Base-by-base conservation (phyloP, 2,113 vertebrate species). In the Takifugu flavidus region DNA sequence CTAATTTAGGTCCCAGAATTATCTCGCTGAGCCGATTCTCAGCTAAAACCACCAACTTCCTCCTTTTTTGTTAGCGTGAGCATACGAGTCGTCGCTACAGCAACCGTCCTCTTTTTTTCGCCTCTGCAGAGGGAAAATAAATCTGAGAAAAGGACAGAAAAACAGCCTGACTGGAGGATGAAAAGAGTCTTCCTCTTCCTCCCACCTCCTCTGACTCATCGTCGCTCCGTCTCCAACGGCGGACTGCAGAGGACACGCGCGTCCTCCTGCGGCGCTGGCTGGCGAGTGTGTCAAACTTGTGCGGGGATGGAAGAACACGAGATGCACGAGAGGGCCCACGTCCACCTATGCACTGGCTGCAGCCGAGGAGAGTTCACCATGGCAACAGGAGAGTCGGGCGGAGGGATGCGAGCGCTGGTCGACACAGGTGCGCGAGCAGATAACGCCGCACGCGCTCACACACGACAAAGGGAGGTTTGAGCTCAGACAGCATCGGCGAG, bases 301-400 rank as follows among this genome's bases (percentile, higher is more conserved):
- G 71, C 69, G 62, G 34, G 4, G 13, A 47, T 47, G 14, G n/a
- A n/a, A n/a, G n/a, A 47, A 53, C 52, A 53, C 13, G 34, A 68
- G 29, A 49, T 13, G 51, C 47, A 57, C 46, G 10, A 27, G 53
- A 44, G 49, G 29, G 28, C 53, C 63, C 57, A 56, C 74, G 72
- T 71, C 70, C 74, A 72, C 70, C 54, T 47, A 62, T 70, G 51
- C 63, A 50, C 57, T 65, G 58, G 66, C 79, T 78, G 66, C 49
- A 76, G 82, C 80, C 75, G 68, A 62, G 74, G 70, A 44, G 68
- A 84, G 66, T 86, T 89, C 74, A 82, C 85, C 87, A 89, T 87
- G 87, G 87, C 87, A 89, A 89, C 87, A 80, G 68, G 75, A 80
- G 72, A 75, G 70, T 51, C 49, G 80, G 82, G 76, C 74, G 80